Evolutionary conservation across 2,797 vertebrate genomes (phyloP), one percentile per base, ranked within the genome.

Genomic region (Rhincodon typus): DNA sequence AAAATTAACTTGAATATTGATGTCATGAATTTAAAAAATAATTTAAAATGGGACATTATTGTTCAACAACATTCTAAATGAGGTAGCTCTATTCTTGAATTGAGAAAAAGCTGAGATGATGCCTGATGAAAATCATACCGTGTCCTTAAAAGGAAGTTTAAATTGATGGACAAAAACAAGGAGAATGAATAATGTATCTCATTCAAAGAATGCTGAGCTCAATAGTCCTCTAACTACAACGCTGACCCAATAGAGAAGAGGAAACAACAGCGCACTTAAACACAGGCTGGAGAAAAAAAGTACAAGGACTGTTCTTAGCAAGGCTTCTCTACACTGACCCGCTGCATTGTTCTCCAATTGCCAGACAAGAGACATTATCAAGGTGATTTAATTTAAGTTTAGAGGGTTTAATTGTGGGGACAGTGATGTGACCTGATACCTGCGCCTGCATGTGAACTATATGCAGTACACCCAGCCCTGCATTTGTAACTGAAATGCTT

Each of bases 401-500:
- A 46, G 38, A 94, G 66, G 69, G 66, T 94, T 94, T 50, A n/a
- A 34, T 57, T 50, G 1, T 34, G 27, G 94, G 42, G 27, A 77
- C 67, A 77, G 46, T n/a, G 50, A 77, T 53, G 27, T 53, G 38
- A 74, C 30, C 70, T 94, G 94, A 30, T 74, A 57, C 27, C 46
- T 50, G 42, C 46, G 4, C 69, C 46, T 74, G 94, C 94, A 95
- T 95, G 94, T 74, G 70, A 77, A 95, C 70, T n/a, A 77, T 53
- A 95, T 95, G 94, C 94, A 95, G 67, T 95, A 50, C 70, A 95
- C 46, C 74, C 72, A 77, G 30, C 46, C 30, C 70, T 95, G 94
- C 30, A 19, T 95, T 95, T 50, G 70, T 77, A 95, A 95, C 27
- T 74, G 69, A 77, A 95, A 95, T 95, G 72, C 67, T 95, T 95